Percentiles rank a stretch among this genome's conserved stretches.
phyloP scores from a whole-genome alignment of 2,113 vertebrate genomes.

The Trichomycterus rosablanca region DNA sequence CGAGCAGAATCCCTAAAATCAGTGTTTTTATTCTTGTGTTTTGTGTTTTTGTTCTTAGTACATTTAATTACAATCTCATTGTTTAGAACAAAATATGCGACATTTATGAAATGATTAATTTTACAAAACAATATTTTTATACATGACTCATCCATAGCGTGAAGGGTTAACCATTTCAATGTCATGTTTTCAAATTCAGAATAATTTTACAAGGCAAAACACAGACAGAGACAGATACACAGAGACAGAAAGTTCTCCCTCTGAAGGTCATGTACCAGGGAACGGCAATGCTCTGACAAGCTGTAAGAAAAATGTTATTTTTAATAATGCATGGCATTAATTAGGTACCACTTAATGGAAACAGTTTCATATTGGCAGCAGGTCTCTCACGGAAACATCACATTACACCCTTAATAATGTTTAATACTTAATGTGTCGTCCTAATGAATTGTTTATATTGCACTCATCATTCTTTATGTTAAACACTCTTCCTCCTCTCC shows the following conservation, averaged over 20 bases:
- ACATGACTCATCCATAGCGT: no score
- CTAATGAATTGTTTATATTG: conserved; percentile 67
- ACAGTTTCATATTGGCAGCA: conserved; percentile 52
- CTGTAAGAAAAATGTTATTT: conserved; percentile 56
- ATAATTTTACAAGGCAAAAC: conserved; percentile 15
- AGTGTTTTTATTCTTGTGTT: no score
- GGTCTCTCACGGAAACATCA: conserved; percentile 60
- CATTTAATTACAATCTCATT: no score
- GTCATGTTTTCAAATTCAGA: no score
- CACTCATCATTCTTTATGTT: conserved; percentile 57
- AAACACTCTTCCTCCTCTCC: conserved; percentile 29
- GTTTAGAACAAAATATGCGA: no score
- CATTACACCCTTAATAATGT: conserved; percentile 66
- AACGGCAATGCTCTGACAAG: conserved; percentile 50
- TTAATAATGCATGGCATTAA: conserved; percentile 66
- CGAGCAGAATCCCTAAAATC: no score
- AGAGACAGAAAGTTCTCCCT: conserved; percentile 33
- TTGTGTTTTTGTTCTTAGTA: no score
- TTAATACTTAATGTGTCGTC: conserved; percentile 63
- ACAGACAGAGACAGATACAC: conserved; percentile 31
- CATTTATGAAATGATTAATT: no score
- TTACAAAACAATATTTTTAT: no score
- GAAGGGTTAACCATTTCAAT: no score
- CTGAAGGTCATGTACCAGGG: conserved; percentile 55
- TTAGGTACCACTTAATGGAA: conserved; percentile 68